Conservation (phyloP, 2,888 invertebrate genomes). For the Microplitis manilae region DNA sequence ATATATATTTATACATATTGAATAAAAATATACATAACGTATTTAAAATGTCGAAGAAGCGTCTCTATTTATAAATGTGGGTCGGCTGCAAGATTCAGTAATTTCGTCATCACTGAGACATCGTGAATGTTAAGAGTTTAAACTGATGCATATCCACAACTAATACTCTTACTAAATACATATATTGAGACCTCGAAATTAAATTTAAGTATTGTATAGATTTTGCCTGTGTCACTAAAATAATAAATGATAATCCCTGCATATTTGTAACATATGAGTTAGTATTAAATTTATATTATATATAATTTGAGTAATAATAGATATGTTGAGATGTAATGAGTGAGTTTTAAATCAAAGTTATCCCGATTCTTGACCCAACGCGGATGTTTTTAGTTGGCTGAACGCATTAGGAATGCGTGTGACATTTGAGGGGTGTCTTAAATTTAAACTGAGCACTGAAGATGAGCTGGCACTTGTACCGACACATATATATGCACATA, state of each 20-base stretch:
- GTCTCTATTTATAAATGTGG: slow-evolving; percentile 64
- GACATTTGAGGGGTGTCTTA: slow-evolving; percentile 69
- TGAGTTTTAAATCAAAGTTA: slow-evolving; percentile 2
- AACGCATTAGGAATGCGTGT: slow-evolving; percentile 61
- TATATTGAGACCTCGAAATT: background rate
- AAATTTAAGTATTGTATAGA: background rate
- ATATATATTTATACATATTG: background rate
- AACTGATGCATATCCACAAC: slow-evolving; percentile 29
- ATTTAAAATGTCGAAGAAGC: slow-evolving; percentile 8
- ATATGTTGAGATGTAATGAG: background rate
- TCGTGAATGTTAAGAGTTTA: slow-evolving; percentile 14
- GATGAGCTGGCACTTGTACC: slow-evolving; percentile 44
- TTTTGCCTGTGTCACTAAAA: background rate
- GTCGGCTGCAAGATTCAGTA: slow-evolving; percentile 50
- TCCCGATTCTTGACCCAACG: slow-evolving; percentile 36
- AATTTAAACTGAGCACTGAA: slow-evolving; percentile 62
- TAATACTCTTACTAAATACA: no score
- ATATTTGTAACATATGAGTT: background rate
- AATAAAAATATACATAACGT: background rate
- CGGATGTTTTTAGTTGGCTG: slow-evolving; percentile 37
- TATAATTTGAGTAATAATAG: background rate
- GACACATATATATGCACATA: slow-evolving; percentile 35
- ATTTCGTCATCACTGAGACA: slow-evolving; percentile 48
- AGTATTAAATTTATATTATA: background rate
- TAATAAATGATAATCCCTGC: background rate